Evolutionary conservation across 2,888 invertebrate species (phyloP).

Genomic region (Drosophila macrothrix): DNA sequence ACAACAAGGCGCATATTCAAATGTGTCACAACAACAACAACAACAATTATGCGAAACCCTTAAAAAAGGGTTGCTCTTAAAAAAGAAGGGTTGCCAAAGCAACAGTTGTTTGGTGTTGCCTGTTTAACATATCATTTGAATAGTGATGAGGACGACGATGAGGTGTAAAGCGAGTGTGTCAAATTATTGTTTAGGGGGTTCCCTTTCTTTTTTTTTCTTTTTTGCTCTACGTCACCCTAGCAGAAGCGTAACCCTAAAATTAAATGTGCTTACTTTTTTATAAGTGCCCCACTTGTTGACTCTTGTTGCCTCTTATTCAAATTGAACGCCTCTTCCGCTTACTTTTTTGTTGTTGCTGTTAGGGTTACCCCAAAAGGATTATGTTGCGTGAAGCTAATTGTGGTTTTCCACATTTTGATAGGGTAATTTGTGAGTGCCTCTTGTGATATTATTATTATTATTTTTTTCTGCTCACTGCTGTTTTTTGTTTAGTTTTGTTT

Average conservation of each 20-base stretch:
- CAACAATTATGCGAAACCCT: conserved; percentile 11
- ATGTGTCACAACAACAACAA: conserved; percentile 56
- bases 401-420: conserved; percentile 27
- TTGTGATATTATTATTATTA: no score
- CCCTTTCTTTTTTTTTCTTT: neutral
- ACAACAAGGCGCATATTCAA: conserved; percentile 51
- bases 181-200: conserved; percentile 31
- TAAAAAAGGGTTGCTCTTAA: conserved; percentile 52
- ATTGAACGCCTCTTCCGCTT: conserved; percentile 64
- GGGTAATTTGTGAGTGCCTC: conserved; percentile 43
- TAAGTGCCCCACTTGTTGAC: conserved; percentile 66
- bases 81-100: conserved; percentile 43
- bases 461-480: neutral
- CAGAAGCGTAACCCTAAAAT: conserved; percentile 13
- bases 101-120: conserved; percentile 63
- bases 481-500: neutral
- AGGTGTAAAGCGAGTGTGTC: conserved; percentile 64
- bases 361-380: conserved; percentile 36
- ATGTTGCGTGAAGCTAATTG: conserved; percentile 68
- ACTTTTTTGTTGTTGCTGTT: neutral
- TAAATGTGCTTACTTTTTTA: conserved; percentile 32
- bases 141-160: conserved; percentile 75
- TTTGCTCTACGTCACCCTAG: conserved; percentile 7
- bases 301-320: conserved; percentile 58
- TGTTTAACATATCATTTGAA: conserved; percentile 79